Evolutionary conservation across 2,888 invertebrate species (phyloP).

Genomic region (Oscheius sp.): DNA sequence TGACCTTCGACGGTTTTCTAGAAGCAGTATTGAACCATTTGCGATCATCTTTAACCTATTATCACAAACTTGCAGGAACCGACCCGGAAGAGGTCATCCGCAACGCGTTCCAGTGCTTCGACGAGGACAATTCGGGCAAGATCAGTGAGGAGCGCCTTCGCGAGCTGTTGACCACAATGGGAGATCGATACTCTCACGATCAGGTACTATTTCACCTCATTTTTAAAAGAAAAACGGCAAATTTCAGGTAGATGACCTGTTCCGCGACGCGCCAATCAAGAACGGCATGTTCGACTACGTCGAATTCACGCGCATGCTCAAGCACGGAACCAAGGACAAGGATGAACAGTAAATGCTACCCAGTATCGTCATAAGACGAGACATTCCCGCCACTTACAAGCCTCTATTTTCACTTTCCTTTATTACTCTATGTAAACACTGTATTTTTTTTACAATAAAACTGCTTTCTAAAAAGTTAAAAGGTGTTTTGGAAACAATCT

Average conservation of each 20-base stretch:
- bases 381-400: neutral
- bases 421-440: neutral
- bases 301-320: slow-evolving; percentile 97
- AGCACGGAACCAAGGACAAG: slow-evolving; percentile 98
- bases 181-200: slow-evolving; percentile 72
- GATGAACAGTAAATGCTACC: slow-evolving; percentile 79
- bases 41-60: neutral
- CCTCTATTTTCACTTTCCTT: neutral
- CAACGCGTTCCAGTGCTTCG: slow-evolving; percentile 99
- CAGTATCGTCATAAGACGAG: slow-evolving; percentile 19
- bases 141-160: slow-evolving; percentile 86
- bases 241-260: slow-evolving; percentile 90
- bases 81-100: slow-evolving; percentile 89
- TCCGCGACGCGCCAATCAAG: slow-evolving; percentile 96
- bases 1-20: neutral
- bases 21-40: neutral
- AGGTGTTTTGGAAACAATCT: too few relatives aligned
- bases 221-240: too few relatives aligned
- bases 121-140: slow-evolving; percentile 88
- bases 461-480: too few relatives aligned
- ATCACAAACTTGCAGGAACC: slow-evolving; percentile 78
- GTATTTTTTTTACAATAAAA: neutral
- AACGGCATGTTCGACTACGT: slow-evolving; percentile 92
- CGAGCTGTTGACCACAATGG: slow-evolving; percentile 96
- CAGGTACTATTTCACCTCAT: slow-evolving; percentile 50